Evolutionary conservation across 2,113 vertebrate genomes (phyloP).

Genomic region (Gymnorhina tibicen): DNA sequence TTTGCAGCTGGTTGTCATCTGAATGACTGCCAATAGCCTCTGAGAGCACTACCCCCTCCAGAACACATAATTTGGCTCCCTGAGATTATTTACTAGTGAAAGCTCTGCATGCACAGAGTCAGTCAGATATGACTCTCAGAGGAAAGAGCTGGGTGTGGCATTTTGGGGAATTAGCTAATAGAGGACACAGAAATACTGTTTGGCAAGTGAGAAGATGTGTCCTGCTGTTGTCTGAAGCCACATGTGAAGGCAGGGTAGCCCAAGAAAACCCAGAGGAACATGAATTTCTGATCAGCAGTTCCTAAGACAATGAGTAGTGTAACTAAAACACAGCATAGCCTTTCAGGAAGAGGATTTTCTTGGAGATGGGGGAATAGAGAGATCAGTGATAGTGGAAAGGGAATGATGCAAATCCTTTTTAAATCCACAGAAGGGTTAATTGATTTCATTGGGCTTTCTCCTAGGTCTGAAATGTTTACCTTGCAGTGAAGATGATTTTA

Average conservation of each 20-base stretch:
- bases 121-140: neutral
- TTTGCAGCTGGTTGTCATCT: constrained; percentile 73
- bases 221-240: neutral
- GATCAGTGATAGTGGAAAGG: neutral
- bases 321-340: neutral
- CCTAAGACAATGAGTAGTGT: neutral
- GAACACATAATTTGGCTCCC: constrained; percentile 31
- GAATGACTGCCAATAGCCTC: constrained; percentile 67
- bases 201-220: neutral
- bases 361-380: neutral
- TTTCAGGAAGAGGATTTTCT: neutral
- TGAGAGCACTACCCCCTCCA: constrained; percentile 38
- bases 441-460: constrained; percentile 6
- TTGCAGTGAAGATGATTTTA: neutral
- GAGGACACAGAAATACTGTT: neutral
- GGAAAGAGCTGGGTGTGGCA: neutral
- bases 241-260: neutral
- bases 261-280: neutral
- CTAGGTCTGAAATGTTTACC: neutral
- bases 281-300: neutral
- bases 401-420: neutral
- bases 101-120: neutral
- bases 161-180: neutral
- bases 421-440: neutral
- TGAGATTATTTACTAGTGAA: constrained; percentile 41